Base-by-base conservation (phyloP, 2,797 vertebrate species). In the Micropoecilia bifurca region DNA sequence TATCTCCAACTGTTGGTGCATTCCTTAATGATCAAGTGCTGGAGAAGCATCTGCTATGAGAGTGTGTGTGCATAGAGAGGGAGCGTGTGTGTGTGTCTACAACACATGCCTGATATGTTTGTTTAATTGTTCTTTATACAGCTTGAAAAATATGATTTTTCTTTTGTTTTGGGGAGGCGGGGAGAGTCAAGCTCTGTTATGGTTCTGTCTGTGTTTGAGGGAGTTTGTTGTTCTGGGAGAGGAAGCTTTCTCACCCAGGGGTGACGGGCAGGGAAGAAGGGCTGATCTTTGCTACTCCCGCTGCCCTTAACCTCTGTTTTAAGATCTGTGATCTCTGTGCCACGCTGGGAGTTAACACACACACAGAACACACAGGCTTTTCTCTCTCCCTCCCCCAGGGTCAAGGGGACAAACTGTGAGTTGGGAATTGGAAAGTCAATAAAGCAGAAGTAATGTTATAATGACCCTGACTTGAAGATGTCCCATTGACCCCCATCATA, bases 1-100 rank as follows among this genome's bases (percentile, higher is more conserved):
- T 98, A 99, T 98, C 97, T 97, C 92, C 96, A 97, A 96, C 97
- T 98, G 97, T 99, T 98, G 97, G 96, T 96, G 97, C 97, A 99
- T 98, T 98, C 97, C 97, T 98, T 97, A 97, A 97, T 96, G 97
- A 98, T 98, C 97, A 97, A 98, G 96, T 97, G 96, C 97, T 96
- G 96, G 96, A 97, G 96, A 95, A 96, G 97, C 97, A 97, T 98
- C 96, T 97, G 97, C 96, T 97, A 94, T 93, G 91, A 94, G 89
- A 93, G 80, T 82, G 83, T 81, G 73, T 79, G 78, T 83, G 78
- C 80, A 55, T 53, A 50, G 82, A 80, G 78, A 69, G 59, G 46
- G 75, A 87, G 80, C 89, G 87, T 91, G 48, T 22, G 88, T 93
- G 87, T 91, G 87, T 91, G 83, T 90, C 83, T 91, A 92, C 89